Percentiles rank a stretch among this genome's conserved stretches.
phyloP scores from a whole-genome alignment of 2,888 invertebrate genomes.

The Caenorhabditis virilis region DNA sequence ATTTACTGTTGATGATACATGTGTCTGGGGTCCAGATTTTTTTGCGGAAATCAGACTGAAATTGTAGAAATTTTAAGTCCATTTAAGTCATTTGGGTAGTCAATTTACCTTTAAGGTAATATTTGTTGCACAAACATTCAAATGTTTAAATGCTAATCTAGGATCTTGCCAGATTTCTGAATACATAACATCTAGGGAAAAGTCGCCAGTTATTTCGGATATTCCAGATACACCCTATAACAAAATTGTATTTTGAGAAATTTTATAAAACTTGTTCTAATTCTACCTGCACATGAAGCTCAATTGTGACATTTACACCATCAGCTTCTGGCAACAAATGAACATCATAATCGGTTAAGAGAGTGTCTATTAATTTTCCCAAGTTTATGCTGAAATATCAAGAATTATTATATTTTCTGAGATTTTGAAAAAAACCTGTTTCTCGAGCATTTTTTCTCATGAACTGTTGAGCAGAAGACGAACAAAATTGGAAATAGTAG shows the following conservation, averaged over 20 bases:
- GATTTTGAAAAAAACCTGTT: slow-evolving; percentile 17
- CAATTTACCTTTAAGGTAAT: slow-evolving; percentile 64
- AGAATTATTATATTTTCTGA: neutral
- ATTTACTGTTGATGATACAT: slow-evolving; percentile 65
- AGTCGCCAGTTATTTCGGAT: slow-evolving; percentile 68
- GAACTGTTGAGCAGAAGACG: slow-evolving; percentile 8
- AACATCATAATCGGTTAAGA: slow-evolving; percentile 64
- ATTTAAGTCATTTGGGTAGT: neutral
- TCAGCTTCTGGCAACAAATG: slow-evolving; percentile 67
- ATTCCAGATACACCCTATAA: slow-evolving; percentile 66
- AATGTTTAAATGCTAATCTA: slow-evolving; percentile 64
- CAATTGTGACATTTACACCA: slow-evolving; percentile 69
- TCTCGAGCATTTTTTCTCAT: slow-evolving; percentile 32
- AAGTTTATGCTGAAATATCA: slow-evolving; percentile 54
- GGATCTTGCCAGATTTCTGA: slow-evolving; percentile 68
- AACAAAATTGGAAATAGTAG: slow-evolving; percentile 9
- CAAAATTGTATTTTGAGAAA: neutral
- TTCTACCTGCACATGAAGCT: slow-evolving; percentile 68
- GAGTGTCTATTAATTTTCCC: slow-evolving; percentile 60
- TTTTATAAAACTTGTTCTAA: neutral
- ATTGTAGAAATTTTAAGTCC: slow-evolving; percentile 2
- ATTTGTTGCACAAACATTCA: slow-evolving; percentile 68
- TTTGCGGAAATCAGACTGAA: slow-evolving; percentile 63
- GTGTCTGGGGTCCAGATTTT: slow-evolving; percentile 68
- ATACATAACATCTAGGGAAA: slow-evolving; percentile 68